A percentile compares a stretch with the other conserved stretches of the same genome.
Evolutionary conservation across 64 coral and sea anemone genomes (phyloP).

Genomic region (Montipora capricornis): DNA sequence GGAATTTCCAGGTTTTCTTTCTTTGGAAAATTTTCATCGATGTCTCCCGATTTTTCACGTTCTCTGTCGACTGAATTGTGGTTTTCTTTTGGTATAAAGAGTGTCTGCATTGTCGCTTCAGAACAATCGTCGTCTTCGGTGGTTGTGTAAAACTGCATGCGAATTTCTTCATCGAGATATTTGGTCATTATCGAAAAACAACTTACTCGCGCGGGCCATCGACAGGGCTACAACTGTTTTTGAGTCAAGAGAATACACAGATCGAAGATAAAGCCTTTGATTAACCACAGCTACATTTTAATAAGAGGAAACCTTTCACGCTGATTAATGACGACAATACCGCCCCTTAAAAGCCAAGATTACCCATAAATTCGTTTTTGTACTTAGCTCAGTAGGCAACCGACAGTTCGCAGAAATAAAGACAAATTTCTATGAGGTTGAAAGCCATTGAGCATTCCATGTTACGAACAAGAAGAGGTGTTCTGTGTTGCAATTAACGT

Average conservation of each 20-base stretch:
- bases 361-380: not conserved
- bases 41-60: not conserved
- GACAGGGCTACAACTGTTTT: not conserved
- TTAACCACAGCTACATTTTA: constrained; percentile 8
- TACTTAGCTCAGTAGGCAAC: not conserved
- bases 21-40: not conserved
- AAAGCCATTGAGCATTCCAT: not conserved
- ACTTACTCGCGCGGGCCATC: too few relatives aligned
- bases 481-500: not conserved
- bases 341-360: not conserved
- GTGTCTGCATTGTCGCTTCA: constrained; percentile 1
- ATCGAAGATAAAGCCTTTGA: not conserved
- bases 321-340: not conserved
- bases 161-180: not conserved
- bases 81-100: not conserved
- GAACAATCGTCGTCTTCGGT: not conserved
- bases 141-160: not conserved
- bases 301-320: not conserved
- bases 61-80: not conserved
- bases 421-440: not conserved
- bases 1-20: constrained; percentile 20
- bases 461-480: too few relatives aligned
- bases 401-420: not conserved
- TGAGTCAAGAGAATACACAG: not conserved
- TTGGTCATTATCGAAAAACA: not conserved